Base-by-base conservation (phyloP, 2,797 vertebrate species). In the Poliocrania exsul region DNA sequence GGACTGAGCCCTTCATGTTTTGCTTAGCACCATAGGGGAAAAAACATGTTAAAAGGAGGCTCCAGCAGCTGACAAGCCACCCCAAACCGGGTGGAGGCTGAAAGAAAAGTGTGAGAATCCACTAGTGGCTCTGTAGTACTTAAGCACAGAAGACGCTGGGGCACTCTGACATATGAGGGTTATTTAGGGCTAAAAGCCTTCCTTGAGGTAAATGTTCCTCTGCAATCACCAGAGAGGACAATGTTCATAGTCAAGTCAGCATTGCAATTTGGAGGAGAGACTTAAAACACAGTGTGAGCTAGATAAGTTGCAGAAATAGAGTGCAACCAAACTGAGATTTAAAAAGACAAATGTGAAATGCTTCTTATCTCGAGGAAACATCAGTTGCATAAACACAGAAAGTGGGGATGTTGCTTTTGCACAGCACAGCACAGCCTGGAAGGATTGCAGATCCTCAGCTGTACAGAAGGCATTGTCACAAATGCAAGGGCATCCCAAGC, bases 251-350 rank as follows among this genome's bases (percentile, higher is more conserved):
- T 37, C 53, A 47, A 54, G 51, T 44, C 3, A 4, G 28, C 26
- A 64, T 14, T 64, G 31, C 37, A 46, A 0, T 87, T 62, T 80
- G 35, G 61, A 78, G 46, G 44, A 73, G 20, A 79, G 21, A 38
- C 38, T 90, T 62, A 80, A 96, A 86, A 95, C 31, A 66, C 29
- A 78, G 29, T 2, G 7, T 10, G 21, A 56, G 58, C 17, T 90
- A 72, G 80, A 31, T 54, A 66, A 83, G 75, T 54, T 83, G 69
- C 29, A 88, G 80, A 78, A 91, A 50, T 51, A 58, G 33, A 44
- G 29, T 67, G 29, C n/a, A 78, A 57, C 53, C 65, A 81, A 96
- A 74, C 73, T 65, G 57, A 91, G 72, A 75, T 72, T 91, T 81
- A 26, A 44, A 31, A 80, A 74, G 57, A 47, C 62, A 93, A 87